Percentiles rank a stretch among this genome's conserved stretches.
These are phyloP conservation scores for Mustela lutreola DNA, from an alignment of 2,113 vertebrate genomes.

Conservation along the genomic window DNA sequence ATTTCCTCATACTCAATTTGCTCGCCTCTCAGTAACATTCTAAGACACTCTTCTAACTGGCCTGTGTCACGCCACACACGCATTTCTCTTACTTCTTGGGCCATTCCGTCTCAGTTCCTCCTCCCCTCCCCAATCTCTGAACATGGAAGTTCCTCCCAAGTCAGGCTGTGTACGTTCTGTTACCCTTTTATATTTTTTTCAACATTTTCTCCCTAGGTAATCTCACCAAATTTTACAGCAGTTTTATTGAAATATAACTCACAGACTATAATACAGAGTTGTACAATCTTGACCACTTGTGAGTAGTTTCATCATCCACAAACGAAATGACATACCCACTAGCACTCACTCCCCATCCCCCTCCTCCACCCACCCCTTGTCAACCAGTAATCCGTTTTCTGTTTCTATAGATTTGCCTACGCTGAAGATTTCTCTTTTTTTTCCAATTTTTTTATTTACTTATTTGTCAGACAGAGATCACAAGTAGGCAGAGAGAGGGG, in stretches of 20 bases:
- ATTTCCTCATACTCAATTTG: background rate
- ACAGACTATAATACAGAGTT: background rate
- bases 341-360: background rate
- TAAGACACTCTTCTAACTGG: background rate
- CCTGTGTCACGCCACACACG: too few relatives aligned
- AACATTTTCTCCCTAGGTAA: background rate
- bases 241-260: background rate
- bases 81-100: background rate
- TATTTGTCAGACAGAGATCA: too few relatives aligned
- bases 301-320: background rate
- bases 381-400: background rate
- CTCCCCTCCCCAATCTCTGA: background rate
- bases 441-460: too few relatives aligned
- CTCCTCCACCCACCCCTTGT: background rate
- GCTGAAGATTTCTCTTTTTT: background rate
- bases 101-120: background rate
- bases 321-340: background rate
- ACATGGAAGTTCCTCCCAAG: background rate
- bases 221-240: background rate
- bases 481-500: too few relatives aligned
- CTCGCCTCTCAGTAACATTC: background rate
- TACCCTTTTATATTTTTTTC: background rate
- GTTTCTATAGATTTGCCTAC: background rate
- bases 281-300: background rate
- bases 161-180: background rate